Percentiles rank a stretch among this genome's conserved stretches.
Conservation (phyloP, 2,113 vertebrate genomes). For the Callipepla squamata region DNA sequence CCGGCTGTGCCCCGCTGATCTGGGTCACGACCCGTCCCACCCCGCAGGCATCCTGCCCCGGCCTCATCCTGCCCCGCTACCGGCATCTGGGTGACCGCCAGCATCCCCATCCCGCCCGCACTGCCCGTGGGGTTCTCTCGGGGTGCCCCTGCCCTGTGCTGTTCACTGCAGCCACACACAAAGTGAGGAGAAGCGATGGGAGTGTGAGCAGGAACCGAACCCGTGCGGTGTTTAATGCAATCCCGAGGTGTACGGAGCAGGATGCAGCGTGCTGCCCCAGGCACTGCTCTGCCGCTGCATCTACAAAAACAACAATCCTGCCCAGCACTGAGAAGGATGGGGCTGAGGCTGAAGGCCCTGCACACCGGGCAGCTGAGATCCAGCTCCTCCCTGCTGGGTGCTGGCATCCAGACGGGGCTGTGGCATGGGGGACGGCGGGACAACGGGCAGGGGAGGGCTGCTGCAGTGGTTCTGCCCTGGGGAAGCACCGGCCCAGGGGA, state of each 20-base stretch:
- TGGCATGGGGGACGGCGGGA: accelerated
- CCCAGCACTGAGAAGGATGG: background rate
- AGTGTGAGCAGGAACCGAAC: background rate
- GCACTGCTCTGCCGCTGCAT: accelerated
- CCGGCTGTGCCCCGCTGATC: background rate
- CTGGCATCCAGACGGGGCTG: background rate
- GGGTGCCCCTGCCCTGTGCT: background rate
- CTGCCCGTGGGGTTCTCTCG: accelerated
- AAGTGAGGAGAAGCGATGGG: background rate
- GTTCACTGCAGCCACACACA: accelerated
- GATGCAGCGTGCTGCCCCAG: accelerated
- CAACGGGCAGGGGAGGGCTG: background rate
- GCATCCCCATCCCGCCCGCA: no score
- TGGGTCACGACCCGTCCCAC: no score
- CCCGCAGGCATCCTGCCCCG: accelerated
- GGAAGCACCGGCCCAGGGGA: background rate
- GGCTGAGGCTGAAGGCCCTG: background rate
- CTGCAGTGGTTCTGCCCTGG: background rate
- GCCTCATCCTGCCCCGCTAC: background rate
- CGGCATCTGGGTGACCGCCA: accelerated
- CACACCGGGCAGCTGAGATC: accelerated
- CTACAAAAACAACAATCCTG: background rate
- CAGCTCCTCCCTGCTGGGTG: background rate
- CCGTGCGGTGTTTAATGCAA: conserved; percentile 47
- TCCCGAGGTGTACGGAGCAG: background rate